Conservation (phyloP, 2,888 invertebrate genomes). For the Drosophila nigricruria region DNA sequence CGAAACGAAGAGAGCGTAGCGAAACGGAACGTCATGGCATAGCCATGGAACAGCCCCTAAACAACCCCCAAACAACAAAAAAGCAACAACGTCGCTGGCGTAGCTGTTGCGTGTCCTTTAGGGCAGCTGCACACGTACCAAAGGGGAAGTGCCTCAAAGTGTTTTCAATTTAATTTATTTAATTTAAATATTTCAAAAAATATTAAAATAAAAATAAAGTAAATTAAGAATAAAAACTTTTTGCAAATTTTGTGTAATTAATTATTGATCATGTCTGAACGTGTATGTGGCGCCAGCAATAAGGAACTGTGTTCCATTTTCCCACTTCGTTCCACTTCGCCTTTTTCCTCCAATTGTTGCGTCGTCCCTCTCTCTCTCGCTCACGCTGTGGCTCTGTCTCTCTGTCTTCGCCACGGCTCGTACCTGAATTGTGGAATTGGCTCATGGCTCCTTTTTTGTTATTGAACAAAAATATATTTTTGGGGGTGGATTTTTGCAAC, state of each 20-base stretch:
- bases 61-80: conserved; percentile 64
- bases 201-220: neutral
- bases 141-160: conserved; percentile 16
- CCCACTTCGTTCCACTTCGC: conserved; percentile 43
- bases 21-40: conserved; percentile 30
- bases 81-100: conserved; percentile 23
- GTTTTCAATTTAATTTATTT: neutral
- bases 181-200: neutral
- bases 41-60: conserved; percentile 43
- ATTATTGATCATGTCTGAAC: conserved; percentile 3
- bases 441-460: conserved; percentile 71
- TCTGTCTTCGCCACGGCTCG: conserved; percentile 32
- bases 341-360: conserved; percentile 71
- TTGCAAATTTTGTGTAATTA: neutral
- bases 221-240: no score
- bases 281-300: conserved; percentile 64
- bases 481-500: conserved; percentile 77
- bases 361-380: conserved; percentile 67
- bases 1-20: conserved; percentile 34
- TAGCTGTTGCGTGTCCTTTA: conserved; percentile 72
- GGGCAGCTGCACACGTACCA: conserved; percentile 40
- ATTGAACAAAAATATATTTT: conserved; percentile 62
- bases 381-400: conserved; percentile 41
- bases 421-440: conserved; percentile 67
- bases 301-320: conserved; percentile 73